Evolutionary conservation across 2,113 vertebrate species (phyloP).

Genomic region (Apus apus): DNA sequence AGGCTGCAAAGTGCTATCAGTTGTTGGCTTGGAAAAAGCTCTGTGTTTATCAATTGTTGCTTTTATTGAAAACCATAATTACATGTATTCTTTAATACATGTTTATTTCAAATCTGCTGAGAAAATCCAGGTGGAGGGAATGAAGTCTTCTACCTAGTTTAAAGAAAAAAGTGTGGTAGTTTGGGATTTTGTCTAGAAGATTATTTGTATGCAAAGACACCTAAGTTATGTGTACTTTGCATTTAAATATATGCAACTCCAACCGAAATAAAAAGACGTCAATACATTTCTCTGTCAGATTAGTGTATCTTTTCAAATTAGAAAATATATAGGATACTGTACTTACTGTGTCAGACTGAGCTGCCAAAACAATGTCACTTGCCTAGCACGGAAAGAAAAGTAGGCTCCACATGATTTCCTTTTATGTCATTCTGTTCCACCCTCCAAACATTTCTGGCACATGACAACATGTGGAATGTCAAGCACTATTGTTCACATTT

Average conservation of each 20-base stretch:
- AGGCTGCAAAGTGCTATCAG: not conserved
- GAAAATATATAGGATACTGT: slow-evolving; percentile 1
- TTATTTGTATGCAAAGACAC: not conserved
- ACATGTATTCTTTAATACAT: not conserved
- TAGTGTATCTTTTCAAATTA: not conserved
- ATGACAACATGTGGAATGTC: slow-evolving; percentile 33
- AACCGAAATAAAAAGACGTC: not conserved
- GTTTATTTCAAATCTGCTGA: not conserved
- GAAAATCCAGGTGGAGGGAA: not conserved
- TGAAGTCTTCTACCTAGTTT: not conserved
- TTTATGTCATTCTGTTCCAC: slow-evolving; percentile 33
- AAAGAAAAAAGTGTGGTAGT: not conserved
- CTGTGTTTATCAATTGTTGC: not conserved
- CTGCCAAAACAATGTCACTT: slow-evolving; percentile 53
- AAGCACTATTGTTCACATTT: slow-evolving; percentile 30
- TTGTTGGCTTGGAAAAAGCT: not conserved
- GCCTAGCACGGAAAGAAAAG: not conserved
- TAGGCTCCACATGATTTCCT: not conserved
- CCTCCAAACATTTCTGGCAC: slow-evolving; percentile 13
- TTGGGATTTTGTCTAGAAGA: not conserved
- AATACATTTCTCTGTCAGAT: not conserved
- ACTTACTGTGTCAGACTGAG: not conserved
- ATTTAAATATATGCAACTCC: not conserved
- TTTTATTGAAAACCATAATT: not conserved
- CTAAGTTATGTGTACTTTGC: not conserved